A percentile compares a stretch with the other conserved stretches of the same genome.
phyloP scores from a whole-genome alignment of 2,797 vertebrate species.

The Tragelaphus oryx region DNA sequence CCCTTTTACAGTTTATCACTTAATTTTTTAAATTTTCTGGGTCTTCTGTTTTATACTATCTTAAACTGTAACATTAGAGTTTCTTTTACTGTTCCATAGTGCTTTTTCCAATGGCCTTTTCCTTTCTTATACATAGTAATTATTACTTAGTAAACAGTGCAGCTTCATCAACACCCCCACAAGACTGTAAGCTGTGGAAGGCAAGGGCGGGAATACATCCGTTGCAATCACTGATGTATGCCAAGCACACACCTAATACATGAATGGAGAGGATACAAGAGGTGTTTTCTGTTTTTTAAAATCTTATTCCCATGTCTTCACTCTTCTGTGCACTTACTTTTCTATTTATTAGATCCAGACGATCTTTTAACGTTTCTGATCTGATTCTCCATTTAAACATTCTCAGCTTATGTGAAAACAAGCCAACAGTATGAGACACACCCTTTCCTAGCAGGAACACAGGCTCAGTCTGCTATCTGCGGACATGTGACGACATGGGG shows the following conservation, averaged over 20 bases:
- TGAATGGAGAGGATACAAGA: not conserved
- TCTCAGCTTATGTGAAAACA: conserved; percentile 45
- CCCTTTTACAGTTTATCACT: not conserved
- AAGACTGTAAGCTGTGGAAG: not conserved
- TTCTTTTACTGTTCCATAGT: not conserved
- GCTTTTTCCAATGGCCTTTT: not conserved
- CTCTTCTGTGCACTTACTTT: conserved; percentile 4
- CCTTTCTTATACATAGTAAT: not conserved
- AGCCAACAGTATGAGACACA: conserved; percentile 18
- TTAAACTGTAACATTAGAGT: not conserved
- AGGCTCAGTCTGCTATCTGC: conserved; percentile 52
- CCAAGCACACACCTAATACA: not conserved
- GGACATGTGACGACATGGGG: conserved; percentile 31
- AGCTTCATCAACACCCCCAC: not conserved
- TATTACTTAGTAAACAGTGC: not conserved
- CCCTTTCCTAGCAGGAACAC: conserved; percentile 38
- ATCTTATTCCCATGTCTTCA: not conserved
- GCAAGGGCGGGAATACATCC: not conserved
- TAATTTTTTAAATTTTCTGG: not conserved
- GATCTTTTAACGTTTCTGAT: conserved; percentile 38
- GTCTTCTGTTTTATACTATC: not conserved
- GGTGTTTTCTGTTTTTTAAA: not conserved
- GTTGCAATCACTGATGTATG: not conserved
- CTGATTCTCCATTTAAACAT: conserved; percentile 25
- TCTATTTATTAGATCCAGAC: not conserved